Conservation (phyloP, 2,113 vertebrate genomes). For the Pollachius pollachius region DNA sequence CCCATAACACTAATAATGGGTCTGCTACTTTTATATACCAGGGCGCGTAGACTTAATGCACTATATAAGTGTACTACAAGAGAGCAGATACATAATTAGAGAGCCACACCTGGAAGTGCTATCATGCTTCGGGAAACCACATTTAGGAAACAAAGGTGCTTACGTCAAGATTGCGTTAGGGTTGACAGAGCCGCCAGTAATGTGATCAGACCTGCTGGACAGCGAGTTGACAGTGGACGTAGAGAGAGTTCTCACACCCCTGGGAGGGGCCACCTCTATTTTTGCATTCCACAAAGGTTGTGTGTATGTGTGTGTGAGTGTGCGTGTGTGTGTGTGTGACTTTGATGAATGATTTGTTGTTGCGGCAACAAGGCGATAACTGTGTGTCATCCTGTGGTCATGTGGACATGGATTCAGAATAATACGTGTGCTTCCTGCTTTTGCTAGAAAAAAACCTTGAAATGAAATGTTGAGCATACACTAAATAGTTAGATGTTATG, state of each 20-base stretch:
- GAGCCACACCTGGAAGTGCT: no score
- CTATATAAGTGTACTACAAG: no score
- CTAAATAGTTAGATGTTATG: neutral
- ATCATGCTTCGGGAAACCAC: no score
- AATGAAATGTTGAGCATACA: neutral
- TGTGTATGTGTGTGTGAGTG: no score
- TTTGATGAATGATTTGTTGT: neutral
- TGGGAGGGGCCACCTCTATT: neutral
- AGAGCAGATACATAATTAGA: no score
- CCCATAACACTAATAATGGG: no score
- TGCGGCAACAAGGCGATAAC: no score
- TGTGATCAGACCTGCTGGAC: neutral
- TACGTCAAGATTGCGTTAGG: no score
- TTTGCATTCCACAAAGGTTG: neutral
- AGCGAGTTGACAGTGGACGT: neutral
- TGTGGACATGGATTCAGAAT: neutral
- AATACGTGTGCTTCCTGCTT: neutral
- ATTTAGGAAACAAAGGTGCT: no score
- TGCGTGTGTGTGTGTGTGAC: neutral
- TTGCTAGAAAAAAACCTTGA: neutral
- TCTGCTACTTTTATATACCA: no score
- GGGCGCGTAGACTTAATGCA: no score
- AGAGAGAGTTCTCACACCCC: neutral
- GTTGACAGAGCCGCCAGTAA: neutral
- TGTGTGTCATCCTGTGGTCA: no score